Base-by-base conservation (phyloP, 1,140 invertebrate species). In the Ephestia elutella region DNA sequence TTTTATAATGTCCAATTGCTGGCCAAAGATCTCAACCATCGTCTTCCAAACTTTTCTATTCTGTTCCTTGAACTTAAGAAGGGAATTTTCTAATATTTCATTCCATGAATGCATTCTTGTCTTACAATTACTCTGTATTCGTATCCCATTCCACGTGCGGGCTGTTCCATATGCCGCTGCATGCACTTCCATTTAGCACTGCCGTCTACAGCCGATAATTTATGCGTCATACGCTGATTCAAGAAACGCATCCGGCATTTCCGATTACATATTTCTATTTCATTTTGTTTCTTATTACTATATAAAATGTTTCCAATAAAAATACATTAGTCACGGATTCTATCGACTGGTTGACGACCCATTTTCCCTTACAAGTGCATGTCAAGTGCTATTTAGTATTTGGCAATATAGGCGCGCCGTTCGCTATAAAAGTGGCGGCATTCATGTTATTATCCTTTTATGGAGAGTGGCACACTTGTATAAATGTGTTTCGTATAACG, bases 211-310 rank as follows among this genome's bases (percentile, higher is more conserved):
- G 55, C 54, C 57, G 64, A 66, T 65, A 66, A 66, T 54, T 48
- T 32, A 54, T 66, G 64, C 60, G 50, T 66, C 64, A 66, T 30
- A 20, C 15, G 25, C 15, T 35, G 44, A 59, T 60, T 65, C 30
- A 20, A 53, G 10, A 53, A 53, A 25, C 21, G 50, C 50, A 53
- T 53, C 50, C 50, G 50, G 13, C 15, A 44, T 44, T 15, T 44
- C 38, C 13, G 38, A 44, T 44, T 44, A 10, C 13, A 44, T 10
- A n/a, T 44, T 44, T 17, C 5, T 44, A 15, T 44, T 44, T 10
- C 1, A 2, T 44, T 44, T 44, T 15, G 5, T 44, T 44, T 44
- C 2, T 15, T 44, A 11, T 44, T 44, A 44, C 7, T 44, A 15
- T 2, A 15, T 15, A 44, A 4, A 44, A 44, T 15, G 15, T 44